A percentile compares a stretch with the other conserved stretches of the same genome.
Conservation (phyloP, 1,140 invertebrate species). For the Aleiodes sp. region DNA sequence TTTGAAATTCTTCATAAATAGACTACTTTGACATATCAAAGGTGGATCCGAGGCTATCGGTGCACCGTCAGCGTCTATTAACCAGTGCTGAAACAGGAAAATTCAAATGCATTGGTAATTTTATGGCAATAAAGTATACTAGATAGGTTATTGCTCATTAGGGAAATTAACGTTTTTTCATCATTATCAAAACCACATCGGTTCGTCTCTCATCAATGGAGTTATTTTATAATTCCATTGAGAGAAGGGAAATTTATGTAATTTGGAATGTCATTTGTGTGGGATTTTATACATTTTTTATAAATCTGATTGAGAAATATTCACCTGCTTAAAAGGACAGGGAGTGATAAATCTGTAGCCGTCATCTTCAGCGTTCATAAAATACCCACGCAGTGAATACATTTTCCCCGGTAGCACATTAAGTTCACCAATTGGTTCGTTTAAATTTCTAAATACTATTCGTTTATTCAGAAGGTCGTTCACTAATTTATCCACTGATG, state of each 20-base stretch:
- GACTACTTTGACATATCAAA: constrained; percentile 28
- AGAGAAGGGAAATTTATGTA: too few species aligned
- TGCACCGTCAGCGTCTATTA: constrained; percentile 30
- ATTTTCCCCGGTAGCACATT: constrained; percentile 21
- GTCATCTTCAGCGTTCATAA: constrained; percentile 32
- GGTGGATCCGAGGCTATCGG: constrained; percentile 21
- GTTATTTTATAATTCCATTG: too few species aligned
- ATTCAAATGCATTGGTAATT: too few species aligned
- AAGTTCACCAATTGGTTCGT: constrained; percentile 30
- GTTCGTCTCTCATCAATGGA: too few species aligned
- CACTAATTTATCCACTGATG: constrained; percentile 23
- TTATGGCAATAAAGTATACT: too few species aligned
- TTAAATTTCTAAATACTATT: constrained; percentile 34
- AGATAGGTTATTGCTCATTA: too few species aligned
- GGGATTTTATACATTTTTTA: neutral
- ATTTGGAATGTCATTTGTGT: neutral
- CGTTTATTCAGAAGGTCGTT: constrained; percentile 18
- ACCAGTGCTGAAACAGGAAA: constrained; percentile 29
- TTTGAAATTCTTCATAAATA: constrained; percentile 30
- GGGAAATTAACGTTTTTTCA: too few species aligned
- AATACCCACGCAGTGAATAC: constrained; percentile 34
- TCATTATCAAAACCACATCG: too few species aligned
- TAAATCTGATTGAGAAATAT: neutral
- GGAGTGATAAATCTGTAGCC: constrained; percentile 35
- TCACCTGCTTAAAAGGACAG: constrained; percentile 37